These are phyloP conservation scores for Crambe crambe DNA, from an alignment of 37 sponge, comb jelly and placozoan genomes.

Conservation along the genomic window DNA sequence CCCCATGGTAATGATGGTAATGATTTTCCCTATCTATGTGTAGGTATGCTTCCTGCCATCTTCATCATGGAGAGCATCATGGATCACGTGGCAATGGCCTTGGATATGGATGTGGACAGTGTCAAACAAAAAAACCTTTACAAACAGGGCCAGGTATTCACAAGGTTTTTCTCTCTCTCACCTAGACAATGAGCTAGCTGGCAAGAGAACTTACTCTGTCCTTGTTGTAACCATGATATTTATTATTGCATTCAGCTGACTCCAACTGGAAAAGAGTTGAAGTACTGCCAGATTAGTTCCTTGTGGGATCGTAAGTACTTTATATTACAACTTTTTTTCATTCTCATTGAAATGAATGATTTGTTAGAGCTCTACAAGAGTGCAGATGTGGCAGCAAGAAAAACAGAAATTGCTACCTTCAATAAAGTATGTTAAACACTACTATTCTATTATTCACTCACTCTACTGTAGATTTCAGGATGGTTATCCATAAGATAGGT, in stretches of 20 bases:
- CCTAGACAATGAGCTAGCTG: no score
- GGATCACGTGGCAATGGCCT: constrained; percentile 69
- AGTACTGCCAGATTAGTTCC: constrained; percentile 61
- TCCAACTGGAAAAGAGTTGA: constrained; percentile 49
- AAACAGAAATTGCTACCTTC: constrained; percentile 35
- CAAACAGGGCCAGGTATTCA: constrained; percentile 53
- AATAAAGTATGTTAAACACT: constrained; percentile 59
- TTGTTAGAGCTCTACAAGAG: constrained; percentile 46
- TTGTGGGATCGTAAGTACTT: constrained; percentile 80
- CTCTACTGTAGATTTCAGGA: no score
- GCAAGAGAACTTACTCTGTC: no score
- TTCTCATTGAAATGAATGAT: neutral
- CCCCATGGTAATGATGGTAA: no score
- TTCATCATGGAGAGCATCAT: constrained; percentile 81
- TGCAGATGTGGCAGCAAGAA: constrained; percentile 62
- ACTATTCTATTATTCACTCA: no score
- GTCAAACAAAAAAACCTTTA: constrained; percentile 73
- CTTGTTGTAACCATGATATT: no score
- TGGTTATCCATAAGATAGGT: no score
- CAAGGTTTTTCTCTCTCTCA: no score
- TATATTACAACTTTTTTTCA: neutral
- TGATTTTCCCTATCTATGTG: no score
- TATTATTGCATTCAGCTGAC: no score
- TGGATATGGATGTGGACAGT: constrained; percentile 41
- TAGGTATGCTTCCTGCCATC: constrained; percentile 67